These are phyloP conservation scores for Physella acuta DNA, from an alignment of 1,140 invertebrate species.

Conservation along the genomic window DNA sequence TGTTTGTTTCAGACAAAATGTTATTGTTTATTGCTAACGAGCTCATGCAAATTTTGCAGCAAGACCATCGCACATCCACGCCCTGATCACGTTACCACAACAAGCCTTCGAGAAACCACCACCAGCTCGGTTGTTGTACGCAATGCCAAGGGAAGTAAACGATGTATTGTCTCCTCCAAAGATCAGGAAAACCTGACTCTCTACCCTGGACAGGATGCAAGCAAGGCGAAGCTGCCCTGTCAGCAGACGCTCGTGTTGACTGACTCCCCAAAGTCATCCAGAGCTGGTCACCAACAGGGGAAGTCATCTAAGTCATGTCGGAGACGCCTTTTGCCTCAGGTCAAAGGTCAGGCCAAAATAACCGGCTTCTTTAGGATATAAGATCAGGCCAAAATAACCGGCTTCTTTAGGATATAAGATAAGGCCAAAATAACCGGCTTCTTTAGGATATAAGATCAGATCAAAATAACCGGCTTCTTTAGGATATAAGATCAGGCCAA, in stretches of 20 bases:
- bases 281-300: neutral
- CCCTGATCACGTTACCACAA: too few species aligned
- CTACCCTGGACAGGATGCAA: neutral
- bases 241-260: neutral
- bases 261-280: neutral
- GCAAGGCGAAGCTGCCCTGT: neutral
- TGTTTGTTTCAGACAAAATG: too few species aligned
- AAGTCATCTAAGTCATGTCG: slow-evolving; percentile 10
- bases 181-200: slow-evolving; percentile 7
- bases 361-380: slow-evolving; percentile 18
- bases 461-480: too few species aligned
- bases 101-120: too few species aligned
- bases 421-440: too few species aligned
- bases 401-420: too few species aligned
- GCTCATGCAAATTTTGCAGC: neutral
- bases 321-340: slow-evolving; percentile 4
- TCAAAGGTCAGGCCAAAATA: slow-evolving; percentile 17
- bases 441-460: too few species aligned
- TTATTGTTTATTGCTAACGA: too few species aligned
- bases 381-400: slow-evolving; percentile 4
- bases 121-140: too few species aligned
- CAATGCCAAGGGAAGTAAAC: slow-evolving; percentile 4
- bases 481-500: too few species aligned
- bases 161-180: neutral
- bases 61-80: neutral